These are phyloP conservation scores for Phyllopteryx taeniolatus DNA, from an alignment of 2,113 vertebrate genomes.

Conservation along the genomic window DNA sequence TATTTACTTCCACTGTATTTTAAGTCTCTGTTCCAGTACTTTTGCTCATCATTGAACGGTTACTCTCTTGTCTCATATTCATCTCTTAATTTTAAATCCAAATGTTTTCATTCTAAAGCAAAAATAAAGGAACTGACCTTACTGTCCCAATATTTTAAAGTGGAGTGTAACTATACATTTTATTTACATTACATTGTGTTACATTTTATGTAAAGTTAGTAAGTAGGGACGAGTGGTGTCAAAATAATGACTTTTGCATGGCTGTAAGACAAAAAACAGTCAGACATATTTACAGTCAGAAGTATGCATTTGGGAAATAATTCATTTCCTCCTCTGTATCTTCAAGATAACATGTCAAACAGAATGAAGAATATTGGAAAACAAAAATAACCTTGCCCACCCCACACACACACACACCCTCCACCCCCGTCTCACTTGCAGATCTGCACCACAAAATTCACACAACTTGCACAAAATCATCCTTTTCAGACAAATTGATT, in stretches of 20 bases:
- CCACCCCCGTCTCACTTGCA: slow-evolving; percentile 21
- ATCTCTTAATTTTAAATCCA: too few relatives aligned
- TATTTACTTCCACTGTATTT: too few relatives aligned
- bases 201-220: slow-evolving; percentile 19
- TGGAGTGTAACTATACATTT: not conserved
- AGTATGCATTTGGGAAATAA: slow-evolving; percentile 70
- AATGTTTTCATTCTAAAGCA: not conserved
- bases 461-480: slow-evolving; percentile 27
- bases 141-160: not conserved
- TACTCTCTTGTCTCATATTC: too few relatives aligned
- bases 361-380: slow-evolving; percentile 59
- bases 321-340: slow-evolving; percentile 56
- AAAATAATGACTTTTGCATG: slow-evolving; percentile 47
- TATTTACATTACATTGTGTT: not conserved
- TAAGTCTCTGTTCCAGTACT: too few relatives aligned
- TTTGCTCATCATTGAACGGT: too few relatives aligned
- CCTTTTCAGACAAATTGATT: slow-evolving; percentile 10
- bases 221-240: slow-evolving; percentile 23
- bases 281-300: slow-evolving; percentile 67
- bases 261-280: slow-evolving; percentile 28
- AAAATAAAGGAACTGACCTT: not conserved
- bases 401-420: not conserved
- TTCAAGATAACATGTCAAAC: slow-evolving; percentile 55
- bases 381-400: slow-evolving; percentile 53
- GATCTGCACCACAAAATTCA: slow-evolving; percentile 22